Evolutionary conservation across 2,113 vertebrate species (phyloP), one percentile per base, ranked within the genome.

Genomic region (Muntiacus reevesi): DNA sequence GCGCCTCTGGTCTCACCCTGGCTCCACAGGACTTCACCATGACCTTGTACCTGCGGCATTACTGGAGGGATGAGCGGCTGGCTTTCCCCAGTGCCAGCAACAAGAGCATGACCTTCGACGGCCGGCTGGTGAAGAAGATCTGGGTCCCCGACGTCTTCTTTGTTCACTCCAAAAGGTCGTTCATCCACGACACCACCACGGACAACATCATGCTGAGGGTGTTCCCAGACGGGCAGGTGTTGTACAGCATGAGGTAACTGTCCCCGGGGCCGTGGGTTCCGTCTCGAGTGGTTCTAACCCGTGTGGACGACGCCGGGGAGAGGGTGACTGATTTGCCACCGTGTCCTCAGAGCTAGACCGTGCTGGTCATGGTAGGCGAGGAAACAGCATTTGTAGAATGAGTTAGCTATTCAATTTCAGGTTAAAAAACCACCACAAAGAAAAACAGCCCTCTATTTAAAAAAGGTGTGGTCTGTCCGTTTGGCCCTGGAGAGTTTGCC

Each of bases 141-240:
- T 99, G 99, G 99, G 99, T 99, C 11, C 99, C 99, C 0, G 99
- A 99, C 0, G 99, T 99, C 91, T 99, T 99, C 98, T 99, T 99
- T 0, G 99, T 99, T 95, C 99, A 99, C 98, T 99, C 99, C 74
- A 99, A 99, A 98, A 99, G 99, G 92, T 99, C 99, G 0, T 99
- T 99, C 97, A 99, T 99, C 96, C 99, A 99, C 0, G 99, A 99
- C 90, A 99, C 99, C 96, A 99, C 99, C 96, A 99, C 99, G 0
- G 99, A 99, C 59, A 99, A 99, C 98, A 99, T 99, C 98, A 99
- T 99, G 99, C 99, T 99, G 74, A 98, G 99, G 59, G 99, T 99
- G 55, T 99, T 99, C 93, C 99, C 99, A 0, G 99, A 99, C 0
- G 99, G 99, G 15, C 99, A 99, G 0, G 99, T 99, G 87, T 99